Evolutionary conservation across 2,797 vertebrate genomes (phyloP), one percentile per base, ranked within the genome.

Genomic region (Spinus pinus): DNA sequence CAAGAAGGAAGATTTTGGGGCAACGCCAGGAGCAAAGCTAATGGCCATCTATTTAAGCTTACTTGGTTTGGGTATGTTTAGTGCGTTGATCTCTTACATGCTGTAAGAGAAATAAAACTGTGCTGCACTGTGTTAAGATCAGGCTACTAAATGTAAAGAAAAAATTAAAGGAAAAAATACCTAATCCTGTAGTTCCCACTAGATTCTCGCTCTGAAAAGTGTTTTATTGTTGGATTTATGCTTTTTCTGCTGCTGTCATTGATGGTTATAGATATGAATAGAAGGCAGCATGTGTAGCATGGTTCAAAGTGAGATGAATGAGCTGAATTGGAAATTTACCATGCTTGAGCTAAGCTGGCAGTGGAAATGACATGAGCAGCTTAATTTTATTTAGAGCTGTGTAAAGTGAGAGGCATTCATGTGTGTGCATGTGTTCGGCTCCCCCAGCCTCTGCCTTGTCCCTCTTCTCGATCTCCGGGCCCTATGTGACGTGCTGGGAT

Each of bases 301-400:
- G 71, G 74, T 85, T 95, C 56, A 69, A 53, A 93, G 81, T 35
- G 90, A 80, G 60, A 66, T 90, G 74, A 95, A 93, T 80, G 67
- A 90, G 79, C 57, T 90, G 83, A 85, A 92, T 37, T 88, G 57
- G 60, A 75, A 95, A 47, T 74, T 56, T 33, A 77, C 58, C 53
- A 18, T 81, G 69, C 60, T 78, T 67, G 56, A 90, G 64, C 67
- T 97, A 53, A 94, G 83, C 86, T 89, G 60, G 53, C 74, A 69
- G 57, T 87, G 49, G 37, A 84, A 92, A 42, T 41, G 51, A 73
- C 74, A 57, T 7, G 69, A 89, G 64, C 2, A 0, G 61, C 71
- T 94, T 92, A 83, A 74, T 93, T 95, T 94, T 84, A 61, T 82
- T 85, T 87, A 85, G 86, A 77, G 12, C 71, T 42, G 23, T 71